Conservation (phyloP, 1,140 invertebrate genomes). For the Meloidogyne floridensis region DNA sequence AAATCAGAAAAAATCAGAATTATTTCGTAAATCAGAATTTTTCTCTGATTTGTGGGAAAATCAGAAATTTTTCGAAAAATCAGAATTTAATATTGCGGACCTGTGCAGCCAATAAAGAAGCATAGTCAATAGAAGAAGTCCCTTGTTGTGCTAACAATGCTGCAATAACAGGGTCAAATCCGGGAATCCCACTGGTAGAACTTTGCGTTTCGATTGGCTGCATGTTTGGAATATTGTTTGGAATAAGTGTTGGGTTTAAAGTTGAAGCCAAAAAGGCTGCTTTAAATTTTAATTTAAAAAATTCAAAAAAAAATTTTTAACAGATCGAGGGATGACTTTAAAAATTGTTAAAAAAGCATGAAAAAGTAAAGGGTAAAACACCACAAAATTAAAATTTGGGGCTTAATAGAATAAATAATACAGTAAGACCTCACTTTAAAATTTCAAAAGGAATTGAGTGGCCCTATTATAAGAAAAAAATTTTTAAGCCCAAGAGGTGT, state of each 20-base stretch:
- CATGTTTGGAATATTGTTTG: neutral
- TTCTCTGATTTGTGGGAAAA: too few species aligned
- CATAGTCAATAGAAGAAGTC: neutral
- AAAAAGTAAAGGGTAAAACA: neutral
- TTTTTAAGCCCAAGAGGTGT: too few species aligned
- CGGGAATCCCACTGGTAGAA: neutral
- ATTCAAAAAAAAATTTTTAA: neutral
- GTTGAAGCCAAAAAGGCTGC: neutral
- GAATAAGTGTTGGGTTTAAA: neutral
- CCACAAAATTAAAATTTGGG: neutral
- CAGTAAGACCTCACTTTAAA: too few species aligned
- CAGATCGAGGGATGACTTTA: neutral
- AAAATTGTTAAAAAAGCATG: neutral
- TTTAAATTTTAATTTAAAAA: neutral
- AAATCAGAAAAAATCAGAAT: too few species aligned
- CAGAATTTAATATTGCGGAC: neutral
- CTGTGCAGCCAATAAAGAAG: neutral
- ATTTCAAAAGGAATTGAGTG: too few species aligned
- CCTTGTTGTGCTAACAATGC: constrained; percentile 17
- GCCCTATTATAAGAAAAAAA: too few species aligned
- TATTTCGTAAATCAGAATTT: too few species aligned
- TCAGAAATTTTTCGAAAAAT: neutral
- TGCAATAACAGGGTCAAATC: constrained; percentile 10
- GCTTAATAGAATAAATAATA: too few species aligned
- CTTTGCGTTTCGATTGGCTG: neutral